Percentiles rank a stretch among this genome's conserved stretches.
Evolutionary conservation across 2,113 vertebrate species (phyloP).

Genomic region (Glaucomys volans): DNA sequence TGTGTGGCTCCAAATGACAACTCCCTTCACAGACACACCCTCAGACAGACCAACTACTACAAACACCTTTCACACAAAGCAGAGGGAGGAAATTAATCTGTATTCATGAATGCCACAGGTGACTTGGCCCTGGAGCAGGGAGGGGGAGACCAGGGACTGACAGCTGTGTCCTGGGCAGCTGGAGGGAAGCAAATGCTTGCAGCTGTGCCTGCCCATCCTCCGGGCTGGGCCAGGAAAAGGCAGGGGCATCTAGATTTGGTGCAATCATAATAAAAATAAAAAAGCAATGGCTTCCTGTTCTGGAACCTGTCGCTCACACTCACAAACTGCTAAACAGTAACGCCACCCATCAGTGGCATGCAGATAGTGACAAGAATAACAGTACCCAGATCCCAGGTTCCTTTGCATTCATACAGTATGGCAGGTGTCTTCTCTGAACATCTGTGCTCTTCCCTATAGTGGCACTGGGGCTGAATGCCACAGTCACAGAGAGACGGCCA

Average conservation of each 20-base stretch:
- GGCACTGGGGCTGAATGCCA: neutral
- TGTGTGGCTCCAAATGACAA: neutral
- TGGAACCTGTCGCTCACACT: neutral
- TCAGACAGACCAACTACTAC: neutral
- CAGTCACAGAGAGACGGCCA: neutral
- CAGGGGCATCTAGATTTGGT: too few relatives aligned
- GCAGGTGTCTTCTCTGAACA: neutral
- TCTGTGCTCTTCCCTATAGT: neutral
- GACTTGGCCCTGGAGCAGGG: neutral
- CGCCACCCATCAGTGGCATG: fast-evolving
- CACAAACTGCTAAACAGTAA: neutral
- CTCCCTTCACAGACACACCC: neutral
- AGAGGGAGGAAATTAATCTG: neutral
- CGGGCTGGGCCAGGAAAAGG: neutral
- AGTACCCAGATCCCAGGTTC: neutral
- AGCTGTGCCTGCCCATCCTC: neutral
- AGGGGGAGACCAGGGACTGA: neutral
- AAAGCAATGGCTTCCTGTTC: neutral
- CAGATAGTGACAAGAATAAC: too few relatives aligned
- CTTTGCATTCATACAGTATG: neutral
- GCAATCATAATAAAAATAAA: neutral
- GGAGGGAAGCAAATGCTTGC: neutral
- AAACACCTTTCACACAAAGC: neutral
- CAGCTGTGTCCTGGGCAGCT: neutral
- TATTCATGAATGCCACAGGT: neutral